Evolutionary conservation across 23 tunicate species (phyloP).

Genomic region (Phallusia fumigata): DNA sequence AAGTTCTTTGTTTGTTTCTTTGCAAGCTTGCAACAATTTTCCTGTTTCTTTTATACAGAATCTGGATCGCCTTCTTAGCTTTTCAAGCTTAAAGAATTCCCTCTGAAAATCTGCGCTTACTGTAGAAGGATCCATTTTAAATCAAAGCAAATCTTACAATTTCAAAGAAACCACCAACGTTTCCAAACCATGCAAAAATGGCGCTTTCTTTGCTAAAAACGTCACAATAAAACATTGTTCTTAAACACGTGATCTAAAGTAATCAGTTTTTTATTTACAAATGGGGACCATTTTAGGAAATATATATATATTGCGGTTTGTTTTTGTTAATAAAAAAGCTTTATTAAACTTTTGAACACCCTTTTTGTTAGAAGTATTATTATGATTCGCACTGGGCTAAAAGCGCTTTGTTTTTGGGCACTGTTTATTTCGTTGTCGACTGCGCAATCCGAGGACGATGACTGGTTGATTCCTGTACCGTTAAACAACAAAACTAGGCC

Average conservation of each 20-base stretch:
- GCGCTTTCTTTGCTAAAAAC: neutral
- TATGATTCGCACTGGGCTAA: neutral
- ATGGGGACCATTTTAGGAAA: neutral
- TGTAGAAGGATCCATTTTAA: too few species aligned
- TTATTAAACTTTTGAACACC: neutral
- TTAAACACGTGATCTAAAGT: neutral
- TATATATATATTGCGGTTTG: too few species aligned
- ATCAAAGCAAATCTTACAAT: too few species aligned
- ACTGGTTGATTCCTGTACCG: slow-evolving; percentile 2
- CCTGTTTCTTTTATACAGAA: neutral
- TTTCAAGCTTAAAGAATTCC: neutral
- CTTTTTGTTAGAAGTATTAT: too few species aligned
- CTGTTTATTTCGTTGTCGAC: neutral
- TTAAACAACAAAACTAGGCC: neutral
- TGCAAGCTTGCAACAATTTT: neutral
- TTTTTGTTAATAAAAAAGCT: neutral
- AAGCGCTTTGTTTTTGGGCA: neutral
- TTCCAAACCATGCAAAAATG: neutral
- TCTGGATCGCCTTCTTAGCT: neutral
- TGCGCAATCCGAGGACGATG: neutral
- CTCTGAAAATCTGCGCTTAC: neutral
- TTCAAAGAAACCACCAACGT: neutral
- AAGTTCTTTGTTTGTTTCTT: neutral
- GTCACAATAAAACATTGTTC: neutral
- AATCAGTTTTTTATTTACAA: neutral